Conservation (phyloP, 64 coral and sea anemone genomes). For the Exaiptasia diaphana region DNA sequence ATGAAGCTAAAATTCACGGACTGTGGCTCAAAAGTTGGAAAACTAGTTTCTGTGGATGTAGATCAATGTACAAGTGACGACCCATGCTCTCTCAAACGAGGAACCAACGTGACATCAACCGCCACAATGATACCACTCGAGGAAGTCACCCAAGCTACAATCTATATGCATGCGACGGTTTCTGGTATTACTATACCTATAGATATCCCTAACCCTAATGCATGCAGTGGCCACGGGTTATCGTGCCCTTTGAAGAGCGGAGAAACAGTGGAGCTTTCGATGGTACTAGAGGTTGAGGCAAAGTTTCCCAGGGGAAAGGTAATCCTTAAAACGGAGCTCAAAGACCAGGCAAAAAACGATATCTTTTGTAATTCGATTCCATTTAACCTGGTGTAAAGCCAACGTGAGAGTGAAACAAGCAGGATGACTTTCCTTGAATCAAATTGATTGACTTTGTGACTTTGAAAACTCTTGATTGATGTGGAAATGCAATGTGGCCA, state of each 20-base stretch:
- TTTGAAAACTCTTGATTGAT: no score
- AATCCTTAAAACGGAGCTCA: conserved; percentile 27
- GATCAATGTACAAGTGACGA: conserved; percentile 47
- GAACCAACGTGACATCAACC: neutral
- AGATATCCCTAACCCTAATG: conserved; percentile 48
- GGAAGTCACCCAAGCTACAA: conserved; percentile 53
- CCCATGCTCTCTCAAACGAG: conserved; percentile 62
- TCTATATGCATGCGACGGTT: conserved; percentile 31
- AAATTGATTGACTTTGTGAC: no score
- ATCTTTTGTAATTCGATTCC: conserved; percentile 22
- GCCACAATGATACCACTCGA: conserved; percentile 51
- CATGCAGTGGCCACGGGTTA: conserved; percentile 41
- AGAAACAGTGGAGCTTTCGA: conserved; percentile 16
- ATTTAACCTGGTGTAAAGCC: neutral
- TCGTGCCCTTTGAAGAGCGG: conserved; percentile 63
- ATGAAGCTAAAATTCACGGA: neutral
- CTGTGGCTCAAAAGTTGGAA: conserved; percentile 17
- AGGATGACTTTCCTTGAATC: no score
- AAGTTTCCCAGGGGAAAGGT: conserved; percentile 9
- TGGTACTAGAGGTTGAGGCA: conserved; percentile 4
- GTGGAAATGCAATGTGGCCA: no score
- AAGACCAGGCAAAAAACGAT: conserved; percentile 37
- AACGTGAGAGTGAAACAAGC: no score
- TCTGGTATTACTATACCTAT: conserved; percentile 37
- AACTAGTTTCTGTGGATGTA: conserved; percentile 51